Conservation (phyloP, 2,113 vertebrate genomes). For the Furnarius figulus region DNA sequence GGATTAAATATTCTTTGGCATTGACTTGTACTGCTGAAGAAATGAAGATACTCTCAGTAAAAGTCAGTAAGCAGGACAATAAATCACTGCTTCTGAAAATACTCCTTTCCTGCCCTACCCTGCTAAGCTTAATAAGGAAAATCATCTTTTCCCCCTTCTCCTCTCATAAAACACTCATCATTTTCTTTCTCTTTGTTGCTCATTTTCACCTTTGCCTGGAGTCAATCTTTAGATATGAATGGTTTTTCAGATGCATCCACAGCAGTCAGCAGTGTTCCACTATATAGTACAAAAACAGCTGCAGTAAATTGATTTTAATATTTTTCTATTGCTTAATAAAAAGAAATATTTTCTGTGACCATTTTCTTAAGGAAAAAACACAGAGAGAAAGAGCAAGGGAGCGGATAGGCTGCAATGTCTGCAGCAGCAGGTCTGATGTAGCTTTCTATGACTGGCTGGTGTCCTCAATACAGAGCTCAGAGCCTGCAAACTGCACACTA, state of each 20-base stretch:
- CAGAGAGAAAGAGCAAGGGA: neutral
- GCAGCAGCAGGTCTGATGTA: neutral
- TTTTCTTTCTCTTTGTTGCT: neutral
- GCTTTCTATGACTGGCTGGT: neutral
- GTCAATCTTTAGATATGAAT: neutral
- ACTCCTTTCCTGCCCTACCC: neutral
- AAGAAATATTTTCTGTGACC: neutral
- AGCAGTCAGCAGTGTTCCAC: neutral
- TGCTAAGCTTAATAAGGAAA: neutral
- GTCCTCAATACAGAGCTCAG: neutral
- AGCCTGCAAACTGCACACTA: neutral
- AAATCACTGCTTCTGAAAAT: neutral
- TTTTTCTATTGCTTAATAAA: neutral
- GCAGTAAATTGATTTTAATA: neutral
- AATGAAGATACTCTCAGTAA: neutral
- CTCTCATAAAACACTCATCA: neutral
- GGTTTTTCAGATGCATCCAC: neutral
- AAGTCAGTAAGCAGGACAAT: neutral
- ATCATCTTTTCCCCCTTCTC: accelerated
- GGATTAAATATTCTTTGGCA: neutral
- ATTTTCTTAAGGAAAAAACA: neutral
- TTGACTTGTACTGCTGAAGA: neutral
- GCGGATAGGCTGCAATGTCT: neutral
- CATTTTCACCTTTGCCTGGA: neutral
- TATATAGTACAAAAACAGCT: neutral